Percentiles rank a stretch among this genome's conserved stretches.
Conservation (phyloP, 2,888 invertebrate species). For the Lysandra coridon region DNA sequence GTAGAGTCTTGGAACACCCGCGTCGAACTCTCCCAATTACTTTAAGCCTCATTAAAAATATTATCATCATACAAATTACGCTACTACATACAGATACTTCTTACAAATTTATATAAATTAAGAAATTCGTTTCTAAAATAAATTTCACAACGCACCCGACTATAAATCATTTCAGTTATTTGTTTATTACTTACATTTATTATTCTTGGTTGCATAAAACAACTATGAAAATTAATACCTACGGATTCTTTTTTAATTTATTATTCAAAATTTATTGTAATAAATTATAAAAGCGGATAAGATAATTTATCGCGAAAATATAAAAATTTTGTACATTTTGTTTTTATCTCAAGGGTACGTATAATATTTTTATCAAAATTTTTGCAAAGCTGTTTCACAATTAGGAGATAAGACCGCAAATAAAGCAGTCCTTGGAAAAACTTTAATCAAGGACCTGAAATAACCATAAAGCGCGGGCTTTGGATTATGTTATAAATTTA, state of each 20-base stretch:
- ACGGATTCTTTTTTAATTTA: background rate
- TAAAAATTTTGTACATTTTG: conserved; percentile 1
- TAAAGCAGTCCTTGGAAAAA: conserved; percentile 2
- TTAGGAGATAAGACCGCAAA: conserved; percentile 2
- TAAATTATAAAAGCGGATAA: conserved; percentile 14
- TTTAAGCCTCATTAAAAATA: conserved; percentile 2
- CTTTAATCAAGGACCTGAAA: conserved; percentile 25
- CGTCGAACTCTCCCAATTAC: conserved; percentile 12
- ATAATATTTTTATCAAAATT: background rate
- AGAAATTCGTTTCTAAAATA: background rate
- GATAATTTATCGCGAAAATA: conserved; percentile 3
- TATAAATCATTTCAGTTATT: conserved; percentile 3
- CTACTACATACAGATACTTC: background rate
- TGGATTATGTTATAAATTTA: conserved; percentile 33
- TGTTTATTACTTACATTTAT: conserved; percentile 20
- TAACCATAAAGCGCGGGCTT: conserved; percentile 11
- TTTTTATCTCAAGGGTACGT: conserved; percentile 2
- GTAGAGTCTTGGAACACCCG: conserved; percentile 9
- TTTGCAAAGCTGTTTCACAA: conserved; percentile 16
- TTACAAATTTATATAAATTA: conserved; percentile 2
- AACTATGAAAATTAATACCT: conserved; percentile 20
- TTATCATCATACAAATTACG: background rate
- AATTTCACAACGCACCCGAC: background rate
- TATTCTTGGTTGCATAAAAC: conserved; percentile 23
- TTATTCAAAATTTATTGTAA: conserved; percentile 3